These are phyloP conservation scores for Diploptera punctata DNA, from an alignment of 2,888 invertebrate genomes.

Conservation along the genomic window DNA sequence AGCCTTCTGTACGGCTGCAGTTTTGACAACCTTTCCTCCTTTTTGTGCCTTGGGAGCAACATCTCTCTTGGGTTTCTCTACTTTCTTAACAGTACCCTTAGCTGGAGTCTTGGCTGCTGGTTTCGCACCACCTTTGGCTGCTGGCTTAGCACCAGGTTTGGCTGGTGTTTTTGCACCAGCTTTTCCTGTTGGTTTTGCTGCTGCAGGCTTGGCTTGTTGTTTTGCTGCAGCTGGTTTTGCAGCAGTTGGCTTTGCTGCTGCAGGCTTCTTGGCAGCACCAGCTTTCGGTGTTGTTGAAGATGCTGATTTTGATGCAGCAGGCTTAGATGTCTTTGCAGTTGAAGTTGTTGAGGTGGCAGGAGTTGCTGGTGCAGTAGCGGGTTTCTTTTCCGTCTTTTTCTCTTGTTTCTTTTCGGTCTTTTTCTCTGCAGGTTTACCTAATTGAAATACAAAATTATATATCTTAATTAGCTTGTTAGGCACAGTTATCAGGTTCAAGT, in stretches of 20 bases:
- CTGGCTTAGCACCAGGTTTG: slow-evolving; percentile 53
- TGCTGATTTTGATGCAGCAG: slow-evolving; percentile 33
- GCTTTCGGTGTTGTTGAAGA: slow-evolving; percentile 35
- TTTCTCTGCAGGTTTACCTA: slow-evolving; percentile 32
- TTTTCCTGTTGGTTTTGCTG: slow-evolving; percentile 56
- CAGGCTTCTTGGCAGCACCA: slow-evolving; percentile 52
- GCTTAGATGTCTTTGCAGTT: slow-evolving; percentile 24
- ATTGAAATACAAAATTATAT: slow-evolving; percentile 41
- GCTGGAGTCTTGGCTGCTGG: slow-evolving; percentile 53
- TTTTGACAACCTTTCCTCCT: slow-evolving; percentile 51
- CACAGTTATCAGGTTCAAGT: too few species aligned
- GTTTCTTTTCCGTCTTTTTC: slow-evolving; percentile 46
- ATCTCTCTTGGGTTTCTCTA: slow-evolving; percentile 63
- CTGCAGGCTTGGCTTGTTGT: slow-evolving; percentile 52
- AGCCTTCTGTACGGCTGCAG: slow-evolving; percentile 70
- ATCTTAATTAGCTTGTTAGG: too few species aligned
- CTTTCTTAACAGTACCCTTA: slow-evolving; percentile 50
- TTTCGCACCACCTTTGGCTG: slow-evolving; percentile 55
- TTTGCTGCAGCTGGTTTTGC: slow-evolving; percentile 57
- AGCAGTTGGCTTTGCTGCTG: slow-evolving; percentile 54
- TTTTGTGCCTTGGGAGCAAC: slow-evolving; percentile 62
- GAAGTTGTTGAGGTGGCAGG: slow-evolving; percentile 51
- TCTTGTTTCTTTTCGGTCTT: slow-evolving; percentile 39
- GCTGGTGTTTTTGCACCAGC: slow-evolving; percentile 48
- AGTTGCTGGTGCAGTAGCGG: slow-evolving; percentile 55